phyloP scores from a whole-genome alignment of 2,888 invertebrate species.

The Ceratothoa steindachneri region DNA sequence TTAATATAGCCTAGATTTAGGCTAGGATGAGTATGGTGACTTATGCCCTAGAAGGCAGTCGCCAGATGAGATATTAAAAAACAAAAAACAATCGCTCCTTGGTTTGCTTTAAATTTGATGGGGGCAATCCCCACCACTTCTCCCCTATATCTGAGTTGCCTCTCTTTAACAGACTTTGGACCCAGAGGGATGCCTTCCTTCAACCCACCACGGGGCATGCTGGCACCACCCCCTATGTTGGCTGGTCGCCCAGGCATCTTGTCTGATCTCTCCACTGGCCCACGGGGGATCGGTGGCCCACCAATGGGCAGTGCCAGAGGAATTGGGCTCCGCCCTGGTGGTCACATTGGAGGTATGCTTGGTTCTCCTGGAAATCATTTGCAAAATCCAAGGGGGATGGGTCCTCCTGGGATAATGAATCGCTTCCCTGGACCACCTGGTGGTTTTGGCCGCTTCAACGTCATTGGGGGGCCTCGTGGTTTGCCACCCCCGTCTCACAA shows the following conservation, averaged over 20 bases:
- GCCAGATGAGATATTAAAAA: no score
- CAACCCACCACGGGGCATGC: background rate
- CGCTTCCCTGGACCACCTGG: background rate
- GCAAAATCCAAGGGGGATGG: background rate
- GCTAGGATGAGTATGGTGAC: no score
- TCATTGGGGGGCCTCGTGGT: background rate
- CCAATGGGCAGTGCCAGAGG: background rate
- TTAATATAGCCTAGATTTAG: no score
- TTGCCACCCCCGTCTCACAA: background rate
- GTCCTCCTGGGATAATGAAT: background rate
- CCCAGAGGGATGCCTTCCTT: slow-evolving; percentile 12
- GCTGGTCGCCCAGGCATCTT: background rate
- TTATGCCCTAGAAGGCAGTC: no score
- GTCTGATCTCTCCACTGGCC: background rate
- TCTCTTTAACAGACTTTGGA: slow-evolving; percentile 18
- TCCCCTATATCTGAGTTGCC: no score
- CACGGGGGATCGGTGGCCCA: background rate
- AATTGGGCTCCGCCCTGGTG: background rate
- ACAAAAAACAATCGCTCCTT: no score
- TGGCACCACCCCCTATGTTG: slow-evolving; percentile 19
- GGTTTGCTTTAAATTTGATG: no score
- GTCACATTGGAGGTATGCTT: background rate
- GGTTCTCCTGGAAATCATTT: background rate
- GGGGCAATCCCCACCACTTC: no score
- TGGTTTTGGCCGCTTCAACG: background rate